Base-by-base conservation (phyloP, 2,113 vertebrate species). In the Setophaga kirtlandii region DNA sequence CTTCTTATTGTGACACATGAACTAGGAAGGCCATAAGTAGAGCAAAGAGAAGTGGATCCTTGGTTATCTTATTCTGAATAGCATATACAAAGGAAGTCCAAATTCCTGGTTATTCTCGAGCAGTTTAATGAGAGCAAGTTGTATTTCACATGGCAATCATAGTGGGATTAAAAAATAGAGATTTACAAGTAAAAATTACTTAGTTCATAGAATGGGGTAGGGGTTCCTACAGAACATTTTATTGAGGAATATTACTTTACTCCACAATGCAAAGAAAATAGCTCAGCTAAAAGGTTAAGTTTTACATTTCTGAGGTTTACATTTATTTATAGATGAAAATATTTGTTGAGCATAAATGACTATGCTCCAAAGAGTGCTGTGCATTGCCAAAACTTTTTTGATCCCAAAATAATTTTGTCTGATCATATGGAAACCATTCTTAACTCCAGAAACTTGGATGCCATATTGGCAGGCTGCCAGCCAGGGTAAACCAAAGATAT, bases 391-490 rank as follows among this genome's bases (percentile, higher is more conserved):
- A 94, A 56, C 9, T 13, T 83, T 94, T 91, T 56, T 92, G 60
- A 80, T 64, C 52, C 68, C 44, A 31, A 70, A 63, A 92, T 64
- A 68, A 64, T 83, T 59, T 83, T 47, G 58, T 88, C 76, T 49
- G 44, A 87, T 96, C 71, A 35, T 93, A 94, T 64, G 88, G 79
- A 95, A 94, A 78, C 63, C 67, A 83, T 74, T 75, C 60, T 60
- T 94, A 94, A 91, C 68, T 96, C 79, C 80, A 95, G 85, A 88
- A 92, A 89, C 27, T 44, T 88, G 85, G 85, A 77, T 83, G 76
- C 41, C 47, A 39, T 10, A 14, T 1, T 11, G 79, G 83, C 63
- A 90, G 49, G 52, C 56, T 83, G 85, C 85, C 85, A 95, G 68
- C 12, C 64, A 64, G 88, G 41, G 30, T 37, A 83, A 94, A 93